Conservation (phyloP, 1,140 invertebrate species). For the Agraylea sexmaculata region DNA sequence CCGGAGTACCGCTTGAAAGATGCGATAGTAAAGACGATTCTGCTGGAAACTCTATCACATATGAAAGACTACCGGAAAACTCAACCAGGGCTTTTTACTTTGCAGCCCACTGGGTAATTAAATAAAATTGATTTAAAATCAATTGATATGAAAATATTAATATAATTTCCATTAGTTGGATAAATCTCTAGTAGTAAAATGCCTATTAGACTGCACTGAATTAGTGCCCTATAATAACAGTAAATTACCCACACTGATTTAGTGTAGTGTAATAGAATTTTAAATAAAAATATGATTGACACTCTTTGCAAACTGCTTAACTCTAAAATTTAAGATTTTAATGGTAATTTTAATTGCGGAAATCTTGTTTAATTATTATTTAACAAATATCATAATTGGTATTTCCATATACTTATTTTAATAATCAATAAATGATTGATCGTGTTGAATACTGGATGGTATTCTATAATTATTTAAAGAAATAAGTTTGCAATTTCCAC, state of each 20-base stretch:
- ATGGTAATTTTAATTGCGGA: no score
- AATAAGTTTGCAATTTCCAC: no score
- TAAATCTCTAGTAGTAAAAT: not conserved
- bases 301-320: no score
- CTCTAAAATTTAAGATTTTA: no score
- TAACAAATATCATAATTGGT: no score
- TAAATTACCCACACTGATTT: not conserved
- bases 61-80: slow-evolving; percentile 37
- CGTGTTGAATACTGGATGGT: no score
- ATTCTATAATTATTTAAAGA: no score
- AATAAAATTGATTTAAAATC: slow-evolving; percentile 5
- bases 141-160: not conserved
- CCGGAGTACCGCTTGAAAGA: slow-evolving; percentile 14
- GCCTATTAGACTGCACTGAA: not conserved
- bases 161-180: not conserved
- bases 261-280: no score
- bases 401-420: no score
- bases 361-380: no score
- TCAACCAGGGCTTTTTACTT: slow-evolving; percentile 60
- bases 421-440: no score
- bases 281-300: no score
- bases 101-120: slow-evolving; percentile 60
- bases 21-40: slow-evolving; percentile 5
- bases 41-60: slow-evolving; percentile 24
- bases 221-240: not conserved